Conservation (phyloP, 2,113 vertebrate species). For the Meriones unguiculatus region DNA sequence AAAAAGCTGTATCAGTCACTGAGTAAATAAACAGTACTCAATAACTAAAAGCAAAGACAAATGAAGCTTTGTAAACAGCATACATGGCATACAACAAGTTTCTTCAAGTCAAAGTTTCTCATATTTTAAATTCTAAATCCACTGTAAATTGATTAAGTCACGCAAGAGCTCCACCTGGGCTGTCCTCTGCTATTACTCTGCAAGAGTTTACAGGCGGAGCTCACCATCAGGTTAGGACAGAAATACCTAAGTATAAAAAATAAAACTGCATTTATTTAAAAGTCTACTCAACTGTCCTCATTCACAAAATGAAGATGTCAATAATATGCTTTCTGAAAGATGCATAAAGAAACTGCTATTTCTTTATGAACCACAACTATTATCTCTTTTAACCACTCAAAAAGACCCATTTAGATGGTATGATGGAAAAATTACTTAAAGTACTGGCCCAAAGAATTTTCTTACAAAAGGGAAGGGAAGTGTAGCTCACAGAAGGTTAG, state of each 20-base stretch:
- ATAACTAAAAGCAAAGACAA: conserved; percentile 55
- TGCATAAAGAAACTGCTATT: conserved; percentile 4
- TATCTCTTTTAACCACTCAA: background rate
- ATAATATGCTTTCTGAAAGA: conserved; percentile 22
- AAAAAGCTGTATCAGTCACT: background rate
- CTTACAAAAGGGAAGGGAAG: background rate
- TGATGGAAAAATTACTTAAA: conserved; percentile 48
- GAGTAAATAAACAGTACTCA: conserved; percentile 27
- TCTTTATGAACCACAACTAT: conserved; percentile 1
- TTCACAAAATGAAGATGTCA: conserved; percentile 13
- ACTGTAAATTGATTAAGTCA: background rate
- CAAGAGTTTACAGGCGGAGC: background rate
- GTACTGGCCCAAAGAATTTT: conserved; percentile 8
- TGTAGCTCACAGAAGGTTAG: background rate
- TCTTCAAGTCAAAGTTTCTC: conserved; percentile 42
- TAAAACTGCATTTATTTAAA: conserved; percentile 63
- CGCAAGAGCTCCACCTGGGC: background rate
- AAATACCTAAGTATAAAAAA: conserved; percentile 70
- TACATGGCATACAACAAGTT: background rate
- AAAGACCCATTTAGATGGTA: background rate
- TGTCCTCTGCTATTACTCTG: background rate
- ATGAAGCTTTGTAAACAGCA: background rate
- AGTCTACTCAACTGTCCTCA: conserved; percentile 53
- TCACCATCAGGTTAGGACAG: conserved; percentile 48
- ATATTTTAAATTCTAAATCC: conserved; percentile 63